A percentile compares a stretch with the other conserved stretches of the same genome.
These are phyloP conservation scores for Apostichopus japonicus DNA, from an alignment of 35 echinoderm and acorn worm species.

Conservation along the genomic window DNA sequence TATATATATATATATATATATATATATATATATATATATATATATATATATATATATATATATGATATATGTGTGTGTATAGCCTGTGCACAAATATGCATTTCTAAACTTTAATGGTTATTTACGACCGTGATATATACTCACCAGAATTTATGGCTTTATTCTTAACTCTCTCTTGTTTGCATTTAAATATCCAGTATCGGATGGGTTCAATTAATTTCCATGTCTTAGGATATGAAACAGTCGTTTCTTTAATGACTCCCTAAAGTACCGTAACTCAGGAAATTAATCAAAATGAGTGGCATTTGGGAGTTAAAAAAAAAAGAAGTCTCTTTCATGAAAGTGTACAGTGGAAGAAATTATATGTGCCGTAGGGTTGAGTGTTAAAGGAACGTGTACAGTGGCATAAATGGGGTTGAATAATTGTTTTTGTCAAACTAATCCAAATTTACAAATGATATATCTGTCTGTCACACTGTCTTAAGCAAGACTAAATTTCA, in stretches of 20 bases:
- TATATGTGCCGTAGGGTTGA: too few relatives aligned
- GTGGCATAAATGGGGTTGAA: too few relatives aligned
- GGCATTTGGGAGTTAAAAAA: too few relatives aligned
- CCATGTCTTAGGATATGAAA: neutral
- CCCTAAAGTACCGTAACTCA: neutral
- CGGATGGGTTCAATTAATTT: neutral
- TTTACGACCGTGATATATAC: conserved; percentile 15
- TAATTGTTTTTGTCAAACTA: too few relatives aligned
- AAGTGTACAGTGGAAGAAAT: too few relatives aligned
- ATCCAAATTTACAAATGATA: too few relatives aligned
- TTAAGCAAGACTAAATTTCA: too few relatives aligned
- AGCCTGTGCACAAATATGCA: neutral
- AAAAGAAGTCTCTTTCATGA: too few relatives aligned
- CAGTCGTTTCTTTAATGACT: neutral
- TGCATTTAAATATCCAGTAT: neutral
- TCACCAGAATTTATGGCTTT: neutral
- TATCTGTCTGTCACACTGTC: too few relatives aligned
- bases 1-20: neutral
- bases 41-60: neutral
- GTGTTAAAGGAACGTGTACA: too few relatives aligned
- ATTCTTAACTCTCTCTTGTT: neutral
- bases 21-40: conserved; percentile 14
- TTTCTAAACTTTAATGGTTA: conserved; percentile 6
- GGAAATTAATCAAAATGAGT: too few relatives aligned
- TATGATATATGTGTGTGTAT: too few relatives aligned